Base-by-base conservation (phyloP, 2,797 vertebrate genomes). In the Pseudopleuronectes americanus region DNA sequence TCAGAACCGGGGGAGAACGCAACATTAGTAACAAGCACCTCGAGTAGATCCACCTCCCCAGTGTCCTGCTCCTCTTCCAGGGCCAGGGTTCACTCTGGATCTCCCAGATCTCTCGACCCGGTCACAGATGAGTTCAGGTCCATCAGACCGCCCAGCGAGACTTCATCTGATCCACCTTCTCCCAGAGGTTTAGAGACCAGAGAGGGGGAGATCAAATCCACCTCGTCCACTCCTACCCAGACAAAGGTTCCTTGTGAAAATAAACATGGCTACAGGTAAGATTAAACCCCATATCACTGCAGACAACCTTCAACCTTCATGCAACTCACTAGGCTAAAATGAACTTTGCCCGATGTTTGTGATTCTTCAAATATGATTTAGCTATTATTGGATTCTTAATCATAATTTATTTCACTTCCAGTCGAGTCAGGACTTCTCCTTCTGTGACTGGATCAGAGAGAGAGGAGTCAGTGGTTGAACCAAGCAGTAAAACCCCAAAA, bases 181-280 rank as follows among this genome's bases (percentile, higher is more conserved):
- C 84, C 84, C 21, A 69, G 76, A 77, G 70, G 76, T 71, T 73
- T 59, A 53, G 89, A 86, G 58, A 72, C 61, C 64, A 79, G 70
- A 23, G 89, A 87, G 68, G 84, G 21, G 72, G 88, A 88, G 56
- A 57, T 81, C 61, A 86, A 77, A 68, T 84, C 80, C 64, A 75
- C 69, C 28, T 64, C 56, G 0, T 64, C 81, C 51, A 74, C 65
- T 53, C 80, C 84, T 61, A 74, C 71, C 38, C 80, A 76, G 61
- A 86, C 79, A 70, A 89, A 81, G 72, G 64, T 31, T 64, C 56
- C 70, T 54, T 75, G 31, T 81, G 93, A 93, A 74, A 84, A 53
- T 76, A 77, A 63, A 51, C 57, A 55, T 0, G 70, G 49, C 70
- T 71, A 80, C 84, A 92, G 93, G 94, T 95, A 87, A 87, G 76